Base-by-base conservation (phyloP, 2,888 invertebrate species). In the Augiades crinisus region DNA sequence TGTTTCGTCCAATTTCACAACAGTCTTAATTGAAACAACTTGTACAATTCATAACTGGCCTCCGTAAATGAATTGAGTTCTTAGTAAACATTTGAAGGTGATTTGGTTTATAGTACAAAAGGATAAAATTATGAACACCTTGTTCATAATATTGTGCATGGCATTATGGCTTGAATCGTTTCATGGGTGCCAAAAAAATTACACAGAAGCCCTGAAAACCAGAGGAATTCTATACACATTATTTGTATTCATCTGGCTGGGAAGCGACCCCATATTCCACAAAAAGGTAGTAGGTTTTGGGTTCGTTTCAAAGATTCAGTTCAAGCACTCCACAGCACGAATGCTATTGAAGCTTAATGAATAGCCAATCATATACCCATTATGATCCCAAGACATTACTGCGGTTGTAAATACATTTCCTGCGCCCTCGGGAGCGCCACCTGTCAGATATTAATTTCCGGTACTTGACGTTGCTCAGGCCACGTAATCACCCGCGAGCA, bases 381-480 rank as follows among this genome's bases (percentile, higher is more conserved):
- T 30, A 27, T 10, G 5, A 30, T 30, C 30, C 12, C 12, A 44
- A 44, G 33, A 33, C 21, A 14, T 21, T 21, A 1, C 33, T 33
- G 44, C 33, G 31, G 19, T 33, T 17, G 33, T 34, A 44, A 47
- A 38, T 41, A 40, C 40, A 14, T 41, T 41, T 21, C 47, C 33
- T 41, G 24, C 30, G 40, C 16, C 49, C 33, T 41, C 31, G 41
- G 60, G 66, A 69, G 70, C 63, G 61, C 65, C 63, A 78, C 75
- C 77, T 75, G 78, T 70, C 76, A 71, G 72, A 78, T 78, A 79
- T 81, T 83, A 84, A 86, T 86, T 83, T 87, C 86, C 84, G 84
- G 72, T 57, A 68, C 75, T 76, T 70, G 72, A 71, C 68, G 64
- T 61, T 64, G 64, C 65, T 63, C 67, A 36, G 62, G 64, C 69